Conservation (phyloP, 2,113 vertebrate species). For the Passer montanus region DNA sequence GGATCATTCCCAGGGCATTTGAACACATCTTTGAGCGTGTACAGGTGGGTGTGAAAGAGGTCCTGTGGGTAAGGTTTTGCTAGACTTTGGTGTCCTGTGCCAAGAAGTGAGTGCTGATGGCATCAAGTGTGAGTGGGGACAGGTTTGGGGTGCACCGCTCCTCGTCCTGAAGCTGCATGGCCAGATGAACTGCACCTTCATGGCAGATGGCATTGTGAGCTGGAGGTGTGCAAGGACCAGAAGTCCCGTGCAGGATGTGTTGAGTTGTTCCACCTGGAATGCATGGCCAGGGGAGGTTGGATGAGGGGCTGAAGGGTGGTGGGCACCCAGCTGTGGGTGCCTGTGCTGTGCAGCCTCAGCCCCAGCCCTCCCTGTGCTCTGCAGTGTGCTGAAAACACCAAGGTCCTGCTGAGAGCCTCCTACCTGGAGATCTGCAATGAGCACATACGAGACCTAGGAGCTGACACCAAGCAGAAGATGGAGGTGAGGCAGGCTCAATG, state of each 20-base stretch:
- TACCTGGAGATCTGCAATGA: slow-evolving; percentile 93
- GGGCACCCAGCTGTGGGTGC: neutral
- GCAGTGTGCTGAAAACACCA: slow-evolving; percentile 88
- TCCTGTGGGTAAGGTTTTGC: neutral
- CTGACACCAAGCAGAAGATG: slow-evolving; percentile 86
- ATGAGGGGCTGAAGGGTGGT: neutral
- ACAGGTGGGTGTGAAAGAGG: slow-evolving; percentile 78
- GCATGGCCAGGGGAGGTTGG: neutral
- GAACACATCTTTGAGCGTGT: slow-evolving; percentile 89
- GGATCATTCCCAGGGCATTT: slow-evolving; percentile 86
- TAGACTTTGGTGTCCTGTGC: neutral
- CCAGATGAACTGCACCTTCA: neutral
- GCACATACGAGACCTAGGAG: slow-evolving; percentile 84
- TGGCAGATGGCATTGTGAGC: rapidly evolving
- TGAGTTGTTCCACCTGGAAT: neutral
- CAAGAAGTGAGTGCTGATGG: rapidly evolving
- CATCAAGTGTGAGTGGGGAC: neutral
- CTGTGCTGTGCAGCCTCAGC: neutral
- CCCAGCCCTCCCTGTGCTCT: neutral
- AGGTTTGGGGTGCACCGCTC: neutral
- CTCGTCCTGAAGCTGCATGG: neutral
- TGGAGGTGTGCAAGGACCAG: neutral
- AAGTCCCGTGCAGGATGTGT: neutral
- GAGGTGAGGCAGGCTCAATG: slow-evolving; percentile 72
- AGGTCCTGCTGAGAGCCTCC: slow-evolving; percentile 87